A percentile compares a stretch with the other conserved stretches of the same genome.
Conservation (phyloP, 2,113 vertebrate genomes). For the Carollia perspicillata region DNA sequence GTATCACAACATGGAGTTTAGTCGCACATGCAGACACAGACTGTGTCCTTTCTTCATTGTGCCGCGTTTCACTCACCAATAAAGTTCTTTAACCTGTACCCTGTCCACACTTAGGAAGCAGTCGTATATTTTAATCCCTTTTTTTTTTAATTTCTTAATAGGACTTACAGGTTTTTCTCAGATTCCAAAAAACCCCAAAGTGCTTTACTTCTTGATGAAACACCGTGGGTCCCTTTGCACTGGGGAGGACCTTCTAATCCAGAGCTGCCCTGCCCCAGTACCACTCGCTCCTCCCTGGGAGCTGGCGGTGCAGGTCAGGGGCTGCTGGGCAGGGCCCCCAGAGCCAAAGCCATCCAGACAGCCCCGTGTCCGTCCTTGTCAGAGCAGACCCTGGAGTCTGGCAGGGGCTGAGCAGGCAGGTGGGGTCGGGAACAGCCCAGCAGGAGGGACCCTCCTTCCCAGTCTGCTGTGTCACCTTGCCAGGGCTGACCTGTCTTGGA, state of each 20-base stretch:
- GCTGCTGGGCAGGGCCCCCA: background rate
- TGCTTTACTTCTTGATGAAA: background rate
- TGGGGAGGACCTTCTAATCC: background rate
- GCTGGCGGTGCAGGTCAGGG: background rate
- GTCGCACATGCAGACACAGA: conserved; percentile 79
- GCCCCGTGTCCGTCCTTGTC: background rate
- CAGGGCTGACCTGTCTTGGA: background rate
- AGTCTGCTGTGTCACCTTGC: background rate
- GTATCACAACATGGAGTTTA: conserved; percentile 79
- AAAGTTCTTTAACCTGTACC: conserved; percentile 84
- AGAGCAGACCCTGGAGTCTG: background rate
- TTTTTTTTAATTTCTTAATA: background rate
- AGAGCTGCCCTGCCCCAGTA: background rate
- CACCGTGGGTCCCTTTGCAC: background rate
- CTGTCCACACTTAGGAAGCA: background rate
- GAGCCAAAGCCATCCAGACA: background rate
- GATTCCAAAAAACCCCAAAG: background rate
- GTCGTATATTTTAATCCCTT: background rate
- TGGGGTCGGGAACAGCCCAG: background rate
- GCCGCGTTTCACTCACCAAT: conserved; percentile 91
- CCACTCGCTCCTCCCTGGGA: background rate
- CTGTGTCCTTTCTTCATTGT: conserved; percentile 81
- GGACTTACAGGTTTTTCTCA: background rate
- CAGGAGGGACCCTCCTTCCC: too few relatives aligned
- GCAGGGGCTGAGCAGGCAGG: background rate